Base-by-base conservation (phyloP, 1,140 invertebrate genomes). In the Neodiprion lecontei region DNA sequence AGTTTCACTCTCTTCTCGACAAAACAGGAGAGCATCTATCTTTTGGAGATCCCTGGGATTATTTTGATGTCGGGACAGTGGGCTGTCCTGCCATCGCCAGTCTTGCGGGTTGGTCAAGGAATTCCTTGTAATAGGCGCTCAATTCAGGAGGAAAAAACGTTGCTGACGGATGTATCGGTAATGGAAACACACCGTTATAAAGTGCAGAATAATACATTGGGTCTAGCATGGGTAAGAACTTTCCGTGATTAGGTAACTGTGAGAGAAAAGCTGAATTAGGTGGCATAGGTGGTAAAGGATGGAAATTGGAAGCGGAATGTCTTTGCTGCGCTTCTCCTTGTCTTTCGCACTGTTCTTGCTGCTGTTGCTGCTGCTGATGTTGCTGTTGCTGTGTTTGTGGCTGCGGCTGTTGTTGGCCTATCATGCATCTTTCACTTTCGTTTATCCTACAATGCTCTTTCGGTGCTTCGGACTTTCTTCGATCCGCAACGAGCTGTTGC, bases 61-160 rank as follows among this genome's bases (percentile, higher is more conserved):
- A 89, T 76, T 89, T 89, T 74, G 88, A 88, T 75, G 86, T 88
- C 14, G 88, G 87, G 4, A 83, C 86, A 78, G 86, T 79, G 28
- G 85, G 85, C 76, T 83, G 81, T 78, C 82, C 84, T 73, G 82
- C 68, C 74, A 87, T 84, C 76, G 82, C 81, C 75, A 87, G 81
- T 85, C 85, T 87, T 80, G 86, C 79, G 79, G 88, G 87, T 75
- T 85, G 81, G 5, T 61, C 11, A 70, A 88, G 76, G 49, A 87
- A 76, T 81, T 89, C 86, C 75, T 88, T 88, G 73, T 88, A 88
- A 77, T 88, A 88, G 70, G 87, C 86, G 81, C 78, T 86, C 69
- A 89, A 81, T 68, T 89, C 87, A 7, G 87, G 85, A 17, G 85
- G 75, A 61, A 88, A 73, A 74, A 84, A 86, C n/a, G 85, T 79